Evolutionary conservation across 2,797 vertebrate species (phyloP), one percentile per base, ranked within the genome.

Genomic region (Limnodromus scolopaceus): DNA sequence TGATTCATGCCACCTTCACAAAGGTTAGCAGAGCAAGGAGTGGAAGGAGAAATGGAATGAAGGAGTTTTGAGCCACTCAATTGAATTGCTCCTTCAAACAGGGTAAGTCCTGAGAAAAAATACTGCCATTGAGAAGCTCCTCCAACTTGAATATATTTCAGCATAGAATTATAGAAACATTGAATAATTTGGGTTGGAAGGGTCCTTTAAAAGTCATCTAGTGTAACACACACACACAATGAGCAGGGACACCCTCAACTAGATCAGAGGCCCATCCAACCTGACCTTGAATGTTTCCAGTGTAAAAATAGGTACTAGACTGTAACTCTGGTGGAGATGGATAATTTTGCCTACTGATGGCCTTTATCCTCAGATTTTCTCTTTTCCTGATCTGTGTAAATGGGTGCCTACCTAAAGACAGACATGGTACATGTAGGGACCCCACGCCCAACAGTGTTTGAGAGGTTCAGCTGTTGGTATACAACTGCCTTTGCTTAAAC

Each of bases 361-460:
- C 10, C 51, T 75, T 89, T 68, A 14, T 79, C 24, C 8, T 39
- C 30, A 51, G 20, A 60, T 3, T 20, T 63, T 2, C 8, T 41
- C 38, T 93, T 65, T 38, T 43, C 6, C 34, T 43, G 7, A 14
- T 79, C 53, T 48, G 25, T 8, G 6, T 36, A 65, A 75, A 54
- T 66, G 14, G 7, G 2, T 58, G 5, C 2, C 7, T 63, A 28
- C 16, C 6, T 69, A 25, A 55, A 57, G 38, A 25, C 13, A 71
- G 20, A 16, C 12, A 41, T 0, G 1, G 14, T 20, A 17, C n/a
- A 24, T 5, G 4, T n/a, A 18, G 4, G 5, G 6, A 49, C 2
- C 4, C 10, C 6, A 27, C 2, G 5, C 17, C 8, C 7, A 2
- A 30, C 2, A 6, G 6, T 8, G 6, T 32, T 36, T 3, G 8